Evolutionary conservation across 1,140 invertebrate species (phyloP), one percentile per base, ranked within the genome.

Genomic region (Papilio dardanus): DNA sequence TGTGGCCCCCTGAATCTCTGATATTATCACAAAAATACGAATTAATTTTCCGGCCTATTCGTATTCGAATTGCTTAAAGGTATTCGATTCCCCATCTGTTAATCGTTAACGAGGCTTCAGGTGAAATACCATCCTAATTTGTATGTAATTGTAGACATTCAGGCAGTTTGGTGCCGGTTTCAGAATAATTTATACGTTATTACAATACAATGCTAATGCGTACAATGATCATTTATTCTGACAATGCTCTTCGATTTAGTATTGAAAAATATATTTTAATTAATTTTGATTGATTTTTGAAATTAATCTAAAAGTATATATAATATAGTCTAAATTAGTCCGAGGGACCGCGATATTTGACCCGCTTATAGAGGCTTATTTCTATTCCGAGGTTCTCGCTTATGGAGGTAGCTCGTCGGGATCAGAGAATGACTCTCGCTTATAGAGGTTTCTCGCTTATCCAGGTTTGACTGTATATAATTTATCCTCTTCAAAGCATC

Each of bases 51-150:
- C 71, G n/a, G n/a, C 46, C 46, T 33, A 5, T 58, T 35, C 46
- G 31, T 0, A 54, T 73, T 62, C 12, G 2, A 54, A 58, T 73
- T 73, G 50, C 33, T 73, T 37, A 24, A 58, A 58, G 71, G 50
- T 35, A 73, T 58, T 71, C 19, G 46, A 73, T 73, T 73, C 46
- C 58, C 71, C 71, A 58, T 73, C 50, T 73, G 71, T 73, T 58
- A 58, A 73, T 24, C 71, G 50, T 58, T 73, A 73, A 73, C 71
- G 71, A 73, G 30, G 50, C 31, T 58, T 58, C 46, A 58, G 28
- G 71, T 73, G 50, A 73, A n/a, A 40, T 69, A 24, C 67, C 8
- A 21, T 21, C 33, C 19, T 69, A 37, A 69, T 37, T 69, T 37
- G 31, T 62, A 62, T 62, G 54, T 62, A 62, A 62, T 62, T 62